Base-by-base conservation (phyloP, 2,888 invertebrate species). In the Linnaemya tessellans region DNA sequence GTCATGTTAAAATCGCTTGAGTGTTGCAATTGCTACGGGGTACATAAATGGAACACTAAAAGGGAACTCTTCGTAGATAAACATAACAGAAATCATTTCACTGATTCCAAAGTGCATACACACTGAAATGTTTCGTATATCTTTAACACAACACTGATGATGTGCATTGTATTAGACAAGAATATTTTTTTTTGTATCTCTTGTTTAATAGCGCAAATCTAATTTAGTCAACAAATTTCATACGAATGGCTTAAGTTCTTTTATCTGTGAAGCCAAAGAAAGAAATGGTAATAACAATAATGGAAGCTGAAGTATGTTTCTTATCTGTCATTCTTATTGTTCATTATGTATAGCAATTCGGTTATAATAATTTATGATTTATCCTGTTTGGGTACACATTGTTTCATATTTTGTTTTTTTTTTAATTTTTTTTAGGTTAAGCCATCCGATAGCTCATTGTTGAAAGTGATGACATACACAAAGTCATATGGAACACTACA, bases 401-500 rank as follows among this genome's bases (percentile, higher is more conserved):
- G 56, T 60, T 62, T 64, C 18, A 56, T 56, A n/a, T 65, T 43
- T 67, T 15, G 13, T 10, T 51, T 77, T 60, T 62, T 54, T 60
- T 67, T n/a, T n/a, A n/a, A n/a, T n/a, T 49, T 35, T 41, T 51
- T 88, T 51, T 87, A 92, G 92, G 90, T 93, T 13, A 90, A 90
- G 87, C 86, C 93, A 87, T 92, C 93, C n/a, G 90, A 93, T 89
- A 67, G 89, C 68, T 89, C 89, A 77, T 88, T 89, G 84, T 87
- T 93, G 70, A 87, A 89, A 87, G 88, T 93, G 46, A 89, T 89
- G 41, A 88, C 89, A 68, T 88, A 91, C 71, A 89, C 90, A 70
- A 92, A 92, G 85, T 84, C 90, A 22, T 90, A 91, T 75, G 92
- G 92, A 67, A 83, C 90, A 46, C 81, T 89, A 83, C 92, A 92